Evolutionary conservation across 2,797 vertebrate genomes (phyloP).

Genomic region (Darevskia nairensis): DNA sequence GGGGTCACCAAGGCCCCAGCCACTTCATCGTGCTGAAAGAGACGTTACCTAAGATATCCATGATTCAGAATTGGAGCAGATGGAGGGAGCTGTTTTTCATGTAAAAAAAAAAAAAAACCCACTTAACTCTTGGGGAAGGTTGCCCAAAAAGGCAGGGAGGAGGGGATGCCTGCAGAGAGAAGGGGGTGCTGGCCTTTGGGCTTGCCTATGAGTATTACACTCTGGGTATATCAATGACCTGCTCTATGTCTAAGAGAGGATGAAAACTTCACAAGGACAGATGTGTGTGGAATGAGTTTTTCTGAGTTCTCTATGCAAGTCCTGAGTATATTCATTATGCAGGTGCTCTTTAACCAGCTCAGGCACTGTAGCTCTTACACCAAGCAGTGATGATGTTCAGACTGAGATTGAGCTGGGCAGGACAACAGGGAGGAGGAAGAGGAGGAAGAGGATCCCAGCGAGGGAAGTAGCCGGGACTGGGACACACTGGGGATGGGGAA

Average conservation of each 20-base stretch:
- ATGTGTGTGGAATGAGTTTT: constrained; percentile 3
- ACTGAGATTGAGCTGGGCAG: no score
- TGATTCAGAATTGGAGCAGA: constrained; percentile 74
- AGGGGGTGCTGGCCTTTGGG: constrained; percentile 36
- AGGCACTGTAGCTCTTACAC: no score
- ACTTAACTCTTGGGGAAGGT: constrained; percentile 48
- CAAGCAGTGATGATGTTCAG: no score
- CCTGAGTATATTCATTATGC: neutral
- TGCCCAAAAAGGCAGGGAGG: constrained; percentile 54
- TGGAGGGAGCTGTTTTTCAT: constrained; percentile 65
- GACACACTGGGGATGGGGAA: no score
- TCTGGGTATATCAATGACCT: constrained; percentile 29
- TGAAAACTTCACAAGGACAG: neutral
- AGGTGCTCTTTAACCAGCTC: no score
- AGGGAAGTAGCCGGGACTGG: no score
- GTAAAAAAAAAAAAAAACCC: constrained; percentile 9
- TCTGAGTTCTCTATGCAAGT: neutral
- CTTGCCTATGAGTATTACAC: neutral
- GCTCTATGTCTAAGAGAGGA: neutral
- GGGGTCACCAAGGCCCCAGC: constrained; percentile 69
- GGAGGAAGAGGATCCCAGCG: no score
- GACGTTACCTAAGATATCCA: constrained; percentile 77
- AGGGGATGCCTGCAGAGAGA: constrained; percentile 3
- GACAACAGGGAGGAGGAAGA: no score
- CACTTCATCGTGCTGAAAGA: constrained; percentile 69